Evolutionary conservation across 2,113 vertebrate genomes (phyloP), one percentile per base, ranked within the genome.

Genomic region (Uria aalge): DNA sequence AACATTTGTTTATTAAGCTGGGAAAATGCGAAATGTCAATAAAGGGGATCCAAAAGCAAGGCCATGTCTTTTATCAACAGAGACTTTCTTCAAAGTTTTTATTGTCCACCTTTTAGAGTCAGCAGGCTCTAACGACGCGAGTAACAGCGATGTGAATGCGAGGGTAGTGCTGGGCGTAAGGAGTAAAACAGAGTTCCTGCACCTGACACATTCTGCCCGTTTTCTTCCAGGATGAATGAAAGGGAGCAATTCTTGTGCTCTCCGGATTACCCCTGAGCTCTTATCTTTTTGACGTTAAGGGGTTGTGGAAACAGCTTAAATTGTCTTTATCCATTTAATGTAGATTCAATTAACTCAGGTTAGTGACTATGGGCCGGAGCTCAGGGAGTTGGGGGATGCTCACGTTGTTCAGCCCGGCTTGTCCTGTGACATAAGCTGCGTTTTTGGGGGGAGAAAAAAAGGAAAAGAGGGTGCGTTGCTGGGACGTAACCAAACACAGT

Each of bases 291-390:
- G 32, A 64, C 69, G 13, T 84, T 95, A 78, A 78, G 50, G 34
- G 45, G 48, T 87, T 45, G 13, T 9, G 32, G 84, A 93, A 95
- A 63, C 62, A 68, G 77, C 67, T 89, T 82, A 69, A 88, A 91
- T 53, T 76, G 48, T 68, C 88, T 91, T 91, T 73, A 79, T 89
- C 53, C 41, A 47, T 76, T 94, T 94, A 91, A 85, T 52, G 57
- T 34, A 82, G 48, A 90, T 91, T 94, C 80, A 92, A 10, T 96
- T 91, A 96, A 76, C 36, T 87, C 71, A 71, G 69, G 77, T 76
- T 94, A 95, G 92, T 62, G 84, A 68, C 55, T 73, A 0, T 18
- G 56, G 48, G 36, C 47, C 2, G 26, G 86, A 91, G 66, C 69
- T 76, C 41, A 38, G 92, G 74, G 69, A 89, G 5, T 2, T 47